Evolutionary conservation across 2,797 vertebrate species (phyloP), one percentile per base, ranked within the genome.

Genomic region (Ctenosaura bakeri): DNA sequence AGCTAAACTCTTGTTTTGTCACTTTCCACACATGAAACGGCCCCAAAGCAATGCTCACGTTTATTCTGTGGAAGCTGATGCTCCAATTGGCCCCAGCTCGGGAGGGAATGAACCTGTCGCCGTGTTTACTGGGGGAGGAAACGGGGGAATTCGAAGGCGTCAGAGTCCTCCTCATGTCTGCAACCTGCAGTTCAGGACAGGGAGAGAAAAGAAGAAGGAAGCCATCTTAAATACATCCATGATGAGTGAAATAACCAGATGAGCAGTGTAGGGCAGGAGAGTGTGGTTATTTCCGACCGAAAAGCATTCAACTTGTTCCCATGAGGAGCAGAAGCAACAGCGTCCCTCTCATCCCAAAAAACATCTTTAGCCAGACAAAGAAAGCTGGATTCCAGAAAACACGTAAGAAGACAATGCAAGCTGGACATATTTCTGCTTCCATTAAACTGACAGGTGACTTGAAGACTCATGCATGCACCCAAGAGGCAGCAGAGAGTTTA

Each of bases 1-100:
- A 6, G 6, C 6, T 29, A 4, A 24, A 13, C 9, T n/a, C 50
- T 35, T 32, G 4, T 4, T 20, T 22, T 62, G 6, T 62, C 8
- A 12, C 13, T 7, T 3, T 16, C 35, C 12, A 24, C 38, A 54
- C 38, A 35, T 13, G 20, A 8, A 42, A 24, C 3, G 46, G n/a
- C 14, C 13, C 29, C 50, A 2, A 13, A 9, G 29, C 16, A 79
- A 73, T 32, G 94, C 98, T 98, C 95, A 99, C 99, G 81, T 99
- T 99, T 97, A 99, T 99, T 93, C 99, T 97, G 96, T 99, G 99
- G 96, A 99, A 99, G 94, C 99, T 99, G 92, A 99, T 99, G 87
- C 98, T 99, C 99, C 99, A 99, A 97, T 99, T 99, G 95, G 99
- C 99, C 26, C 99, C 99, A 0, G 99, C 99, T 92, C 99, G 97